Base-by-base conservation (phyloP, 2,113 vertebrate species). In the Lamprologus lemairii region DNA sequence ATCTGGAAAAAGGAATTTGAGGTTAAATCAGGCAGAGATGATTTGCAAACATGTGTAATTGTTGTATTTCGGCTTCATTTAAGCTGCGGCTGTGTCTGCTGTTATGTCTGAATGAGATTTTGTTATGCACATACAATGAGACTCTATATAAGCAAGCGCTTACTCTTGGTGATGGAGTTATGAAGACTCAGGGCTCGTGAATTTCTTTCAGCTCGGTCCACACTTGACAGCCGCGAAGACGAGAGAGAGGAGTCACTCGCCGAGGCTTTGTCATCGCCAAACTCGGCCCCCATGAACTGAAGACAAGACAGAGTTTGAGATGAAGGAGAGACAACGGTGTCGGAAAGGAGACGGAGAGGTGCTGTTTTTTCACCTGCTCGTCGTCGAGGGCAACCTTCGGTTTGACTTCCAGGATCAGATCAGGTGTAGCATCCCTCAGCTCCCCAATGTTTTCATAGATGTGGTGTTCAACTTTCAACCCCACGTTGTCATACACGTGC, bases 101-200 rank as follows among this genome's bases (percentile, higher is more conserved):
- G 90, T 21, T 86, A 40, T 84, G 80, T 84, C 58, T 35, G 80
- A 65, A 26, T 28, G 10, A 31, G 26, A 86, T 89, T 51, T 45
- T 73, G 21, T 26, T 73, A 73, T 73, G 40, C 40, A 45, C 8
- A 42, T 9, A 71, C 65, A 71, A 9, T 42, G 37, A 71, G n/a
- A 16, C 19, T 68, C 63, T 47, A 60, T 60, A 80, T 23, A 21
- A 16, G 17, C 33, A 23, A 33, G 16, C 8, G 9, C 97, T 95
- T 91, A 98, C 97, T 98, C 93, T 97, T 98, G 78, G 96, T 97
- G 96, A 98, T 98, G 94, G 97, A 97, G 94, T 97, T 97, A 71
- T 97, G 95, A 33, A 97, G 95, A 84, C 97, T 97, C 33, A 97
- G 92, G 3, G 97, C 97, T 84, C 97, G 94, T 4, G 97, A 97